phyloP scores from a whole-genome alignment of 1,140 invertebrate species.

The Cherax destructor region DNA sequence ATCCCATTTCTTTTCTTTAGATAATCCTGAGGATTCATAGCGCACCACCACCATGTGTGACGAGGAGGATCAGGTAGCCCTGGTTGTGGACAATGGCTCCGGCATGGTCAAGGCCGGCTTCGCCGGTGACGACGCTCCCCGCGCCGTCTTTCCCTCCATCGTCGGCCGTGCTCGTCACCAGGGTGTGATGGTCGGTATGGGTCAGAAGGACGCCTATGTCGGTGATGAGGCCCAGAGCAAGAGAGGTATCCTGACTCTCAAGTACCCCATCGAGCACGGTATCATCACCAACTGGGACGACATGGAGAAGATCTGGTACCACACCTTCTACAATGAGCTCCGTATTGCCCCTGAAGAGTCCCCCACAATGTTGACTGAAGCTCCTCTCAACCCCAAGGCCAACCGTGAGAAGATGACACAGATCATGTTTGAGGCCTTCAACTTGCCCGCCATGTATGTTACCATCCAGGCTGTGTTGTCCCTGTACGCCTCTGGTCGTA shows the following conservation, averaged over 20 bases:
- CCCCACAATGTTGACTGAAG: constrained; percentile 89
- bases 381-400: constrained; percentile 81
- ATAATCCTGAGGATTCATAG: background rate
- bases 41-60: constrained; percentile 3
- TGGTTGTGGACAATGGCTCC: constrained; percentile 79
- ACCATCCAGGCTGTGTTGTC: no score
- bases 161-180: constrained; percentile 80
- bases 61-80: background rate
- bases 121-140: constrained; percentile 82
- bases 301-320: constrained; percentile 95
- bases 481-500: no score
- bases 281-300: constrained; percentile 96
- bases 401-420: constrained; percentile 92
- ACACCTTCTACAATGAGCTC: constrained; percentile 96
- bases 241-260: constrained; percentile 85
- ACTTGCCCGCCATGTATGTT: no score
- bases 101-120: constrained; percentile 83
- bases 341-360: constrained; percentile 96
- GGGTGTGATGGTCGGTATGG: constrained; percentile 94
- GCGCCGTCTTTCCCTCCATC: constrained; percentile 82
- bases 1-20: background rate
- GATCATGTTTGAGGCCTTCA: constrained; percentile 86
- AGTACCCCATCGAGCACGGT: constrained; percentile 92
- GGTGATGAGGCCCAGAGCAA: constrained; percentile 96
- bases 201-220: constrained; percentile 92